These are phyloP conservation scores for Syngnathus scovelli DNA, from an alignment of 2,113 vertebrate species.

Conservation along the genomic window DNA sequence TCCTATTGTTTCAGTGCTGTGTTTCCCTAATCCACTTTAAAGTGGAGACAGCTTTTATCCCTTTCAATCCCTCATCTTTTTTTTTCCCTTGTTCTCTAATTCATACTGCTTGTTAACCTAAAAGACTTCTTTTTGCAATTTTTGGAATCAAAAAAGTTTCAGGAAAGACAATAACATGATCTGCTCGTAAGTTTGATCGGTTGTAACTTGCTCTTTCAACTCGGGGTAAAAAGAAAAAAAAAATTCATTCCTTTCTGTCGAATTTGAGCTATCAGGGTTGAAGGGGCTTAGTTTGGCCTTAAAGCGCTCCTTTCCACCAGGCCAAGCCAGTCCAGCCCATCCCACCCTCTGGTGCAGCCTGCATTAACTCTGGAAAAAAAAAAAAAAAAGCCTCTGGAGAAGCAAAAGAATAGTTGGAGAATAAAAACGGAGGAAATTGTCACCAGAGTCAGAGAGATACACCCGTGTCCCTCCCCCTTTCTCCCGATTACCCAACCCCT, in stretches of 20 bases:
- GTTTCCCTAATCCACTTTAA: slow-evolving; percentile 78
- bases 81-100: slow-evolving; percentile 11
- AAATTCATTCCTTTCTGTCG: slow-evolving; percentile 11
- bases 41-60: slow-evolving; percentile 75
- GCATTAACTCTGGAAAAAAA: slow-evolving; percentile 62
- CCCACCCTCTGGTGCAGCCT: slow-evolving; percentile 54
- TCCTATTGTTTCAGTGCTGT: slow-evolving; percentile 78
- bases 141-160: not conserved
- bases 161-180: not conserved
- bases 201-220: not conserved
- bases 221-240: not conserved
- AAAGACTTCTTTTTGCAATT: not conserved
- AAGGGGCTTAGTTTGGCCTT: slow-evolving; percentile 54
- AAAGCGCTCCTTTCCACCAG: slow-evolving; percentile 74
- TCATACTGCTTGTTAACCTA: not conserved
- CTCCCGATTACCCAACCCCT: slow-evolving; percentile 27
- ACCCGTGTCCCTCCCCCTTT: not conserved
- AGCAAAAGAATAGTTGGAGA: slow-evolving; percentile 55
- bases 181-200: not conserved
- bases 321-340: slow-evolving; percentile 38
- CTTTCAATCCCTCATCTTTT: slow-evolving; percentile 24
- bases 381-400: slow-evolving; percentile 41
- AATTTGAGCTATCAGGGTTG: slow-evolving; percentile 42
- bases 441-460: slow-evolving; percentile 66
- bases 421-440: slow-evolving; percentile 69